Evolutionary conservation across 2,888 invertebrate genomes (phyloP).

Genomic region (Pteria penguin): DNA sequence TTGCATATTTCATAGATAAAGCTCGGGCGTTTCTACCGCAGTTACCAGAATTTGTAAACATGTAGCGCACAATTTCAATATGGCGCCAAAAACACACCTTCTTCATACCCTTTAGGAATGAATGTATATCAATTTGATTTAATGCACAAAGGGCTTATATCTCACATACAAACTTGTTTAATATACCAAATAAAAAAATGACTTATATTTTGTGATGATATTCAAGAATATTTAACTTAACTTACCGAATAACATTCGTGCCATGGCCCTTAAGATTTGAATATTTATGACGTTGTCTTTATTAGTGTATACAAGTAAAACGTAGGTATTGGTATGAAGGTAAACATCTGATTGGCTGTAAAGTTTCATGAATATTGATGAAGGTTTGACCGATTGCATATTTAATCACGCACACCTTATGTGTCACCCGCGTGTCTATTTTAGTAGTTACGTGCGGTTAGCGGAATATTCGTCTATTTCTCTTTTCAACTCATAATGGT

Average conservation of each 20-base stretch:
- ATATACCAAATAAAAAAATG: background rate
- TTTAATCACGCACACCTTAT: background rate
- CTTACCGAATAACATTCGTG: background rate
- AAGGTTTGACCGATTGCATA: background rate
- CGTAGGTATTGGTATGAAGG: too few relatives aligned
- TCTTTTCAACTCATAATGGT: too few relatives aligned
- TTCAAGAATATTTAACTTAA: background rate
- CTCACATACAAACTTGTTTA: background rate
- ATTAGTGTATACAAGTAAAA: background rate
- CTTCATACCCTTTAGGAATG: constrained; percentile 1
- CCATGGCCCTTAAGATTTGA: background rate
- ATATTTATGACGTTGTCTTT: background rate
- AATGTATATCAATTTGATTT: background rate
- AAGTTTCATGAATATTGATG: too few relatives aligned
- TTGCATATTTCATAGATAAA: too few relatives aligned
- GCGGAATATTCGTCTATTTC: too few relatives aligned
- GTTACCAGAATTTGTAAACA: background rate
- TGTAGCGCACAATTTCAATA: background rate
- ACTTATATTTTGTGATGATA: background rate
- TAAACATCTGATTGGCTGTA: too few relatives aligned
- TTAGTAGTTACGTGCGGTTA: too few relatives aligned
- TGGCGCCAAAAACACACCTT: background rate
- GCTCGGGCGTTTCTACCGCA: too few relatives aligned
- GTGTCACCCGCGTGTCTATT: too few relatives aligned
- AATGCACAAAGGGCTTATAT: background rate